Evolutionary conservation across 2,113 vertebrate genomes (phyloP).

Genomic region (Sciurus niger): DNA sequence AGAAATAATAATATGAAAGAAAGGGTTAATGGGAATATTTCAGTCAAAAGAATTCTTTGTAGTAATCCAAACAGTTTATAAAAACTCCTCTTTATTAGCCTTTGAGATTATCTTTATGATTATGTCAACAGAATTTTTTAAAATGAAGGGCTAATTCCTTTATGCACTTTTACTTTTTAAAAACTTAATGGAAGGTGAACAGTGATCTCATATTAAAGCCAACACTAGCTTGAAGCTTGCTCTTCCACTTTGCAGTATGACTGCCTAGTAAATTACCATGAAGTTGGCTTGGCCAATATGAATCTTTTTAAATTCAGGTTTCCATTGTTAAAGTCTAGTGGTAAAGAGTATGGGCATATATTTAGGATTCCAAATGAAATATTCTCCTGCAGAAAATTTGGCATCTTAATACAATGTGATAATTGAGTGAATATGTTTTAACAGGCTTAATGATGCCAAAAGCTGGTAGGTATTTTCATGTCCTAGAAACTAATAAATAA

Average conservation of each 20-base stretch:
- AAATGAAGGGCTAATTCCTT: slow-evolving; percentile 15
- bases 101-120: slow-evolving; percentile 34
- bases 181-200: background rate
- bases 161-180: background rate
- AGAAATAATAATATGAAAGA: background rate
- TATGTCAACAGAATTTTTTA: background rate
- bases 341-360: background rate
- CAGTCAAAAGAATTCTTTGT: background rate
- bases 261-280: background rate
- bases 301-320: slow-evolving; percentile 30
- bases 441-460: background rate
- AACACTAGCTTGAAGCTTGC: background rate
- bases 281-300: background rate
- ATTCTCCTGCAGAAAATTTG: background rate
- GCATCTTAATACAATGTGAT: background rate
- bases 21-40: background rate
- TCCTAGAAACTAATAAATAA: background rate
- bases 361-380: slow-evolving; percentile 16
- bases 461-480: background rate
- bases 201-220: background rate
- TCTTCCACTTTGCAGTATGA: background rate
- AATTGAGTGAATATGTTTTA: slow-evolving; percentile 22
- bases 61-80: background rate
- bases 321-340: background rate
- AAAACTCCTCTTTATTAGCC: background rate